Evolutionary conservation across 30 jellyfish, hydroid and myxozoan species (phyloP), one percentile per base, ranked within the genome.

Genomic region (Aurelia sp.): DNA sequence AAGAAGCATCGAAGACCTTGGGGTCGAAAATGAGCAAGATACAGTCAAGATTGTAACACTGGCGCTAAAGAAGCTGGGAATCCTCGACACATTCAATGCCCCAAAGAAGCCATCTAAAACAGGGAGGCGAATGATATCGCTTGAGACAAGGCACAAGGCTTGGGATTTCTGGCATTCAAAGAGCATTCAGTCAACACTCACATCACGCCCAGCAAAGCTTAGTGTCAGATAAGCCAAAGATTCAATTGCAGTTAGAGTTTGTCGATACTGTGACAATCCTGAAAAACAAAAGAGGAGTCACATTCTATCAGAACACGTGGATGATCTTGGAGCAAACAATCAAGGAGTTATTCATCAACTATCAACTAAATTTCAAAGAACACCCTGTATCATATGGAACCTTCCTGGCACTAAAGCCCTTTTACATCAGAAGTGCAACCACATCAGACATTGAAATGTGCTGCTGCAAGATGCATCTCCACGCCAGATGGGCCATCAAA

Each of bases 111-210:
- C 90, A 57, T 57, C 90, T 40, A 79, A 79, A 79, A 73, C 84
- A 13, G 84, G 90, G 19, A 79, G 90, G 57, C 74, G 74, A 61
- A 57, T 65, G 84, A 79, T 51, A 62, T 75, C 90, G 7, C 69
- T 79, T 4, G 69, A 47, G 60, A 66, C 84, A 35, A 79, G 90
- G 74, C 71, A 79, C 64, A 44, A 78, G 22, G 90, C 63, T 50
- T 79, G 86, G 90, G 72, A 79, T 69, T 79, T 79, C 72, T 79
- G 90, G 90, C 90, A 79, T 79, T 33, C 74, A 50, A 79, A 79
- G 68, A 62, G 84, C 47, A 62, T 66, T 62, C 85, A 79, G 44
- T 79, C 90, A 40, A 79, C 86, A 12, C 48, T 35, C 73, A 79
- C 84, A 20, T 44, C 69, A 35, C 83, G 72, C 12, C 70, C 72